These are phyloP conservation scores for Nebria salina DNA, from an alignment of 2,888 invertebrate genomes.

Conservation along the genomic window DNA sequence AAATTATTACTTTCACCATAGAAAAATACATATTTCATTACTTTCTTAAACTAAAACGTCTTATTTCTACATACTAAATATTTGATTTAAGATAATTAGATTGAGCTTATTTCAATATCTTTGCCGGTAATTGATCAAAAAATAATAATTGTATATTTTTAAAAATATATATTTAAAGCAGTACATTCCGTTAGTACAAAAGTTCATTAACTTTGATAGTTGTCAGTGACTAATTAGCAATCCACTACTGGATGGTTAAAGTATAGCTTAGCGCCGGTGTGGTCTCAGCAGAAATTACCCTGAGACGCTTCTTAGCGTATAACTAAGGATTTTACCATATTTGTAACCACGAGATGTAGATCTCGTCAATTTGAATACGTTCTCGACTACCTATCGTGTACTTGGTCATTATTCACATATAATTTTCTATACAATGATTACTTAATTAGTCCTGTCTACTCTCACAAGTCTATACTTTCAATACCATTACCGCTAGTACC, in stretches of 20 bases:
- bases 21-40: conserved; percentile 2
- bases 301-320: not conserved
- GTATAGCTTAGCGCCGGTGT: not conserved
- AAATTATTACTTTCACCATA: conserved; percentile 9
- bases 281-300: not conserved
- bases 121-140: too few species aligned
- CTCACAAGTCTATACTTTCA: not conserved
- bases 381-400: not conserved
- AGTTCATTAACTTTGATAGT: not conserved
- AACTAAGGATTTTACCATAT: not conserved
- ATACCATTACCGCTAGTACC: not conserved
- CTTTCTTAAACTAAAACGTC: not conserved
- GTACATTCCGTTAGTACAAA: not conserved
- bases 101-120: too few species aligned
- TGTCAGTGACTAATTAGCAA: not conserved
- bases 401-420: not conserved
- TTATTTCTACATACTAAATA: not conserved
- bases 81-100: conserved; percentile 4
- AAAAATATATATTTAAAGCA: not conserved
- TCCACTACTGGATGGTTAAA: not conserved
- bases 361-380: not conserved
- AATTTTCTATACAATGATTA: conserved; percentile 1
- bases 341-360: not conserved
- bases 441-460: not conserved
- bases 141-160: too few species aligned